Evolutionary conservation across 2,797 vertebrate genomes (phyloP).

Genomic region (Coregonus ussuriensis): DNA sequence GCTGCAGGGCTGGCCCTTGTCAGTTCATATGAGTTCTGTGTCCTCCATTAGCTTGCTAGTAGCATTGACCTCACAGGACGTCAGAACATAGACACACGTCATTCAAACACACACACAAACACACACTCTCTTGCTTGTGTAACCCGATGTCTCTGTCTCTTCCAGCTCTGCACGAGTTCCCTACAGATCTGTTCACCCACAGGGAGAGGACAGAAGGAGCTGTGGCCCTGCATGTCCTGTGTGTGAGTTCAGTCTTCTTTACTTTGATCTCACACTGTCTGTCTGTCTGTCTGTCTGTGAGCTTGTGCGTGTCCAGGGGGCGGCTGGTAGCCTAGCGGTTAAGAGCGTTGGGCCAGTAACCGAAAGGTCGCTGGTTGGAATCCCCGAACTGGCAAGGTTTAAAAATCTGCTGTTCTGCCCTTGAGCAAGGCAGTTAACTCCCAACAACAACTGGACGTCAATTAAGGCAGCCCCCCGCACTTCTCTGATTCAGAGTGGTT

Average conservation of each 20-base stretch:
- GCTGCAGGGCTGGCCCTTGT: conserved; percentile 26
- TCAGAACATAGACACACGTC: not conserved
- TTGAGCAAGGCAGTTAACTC: too few relatives aligned
- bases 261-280: not conserved
- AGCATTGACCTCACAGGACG: conserved; percentile 22
- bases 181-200: conserved; percentile 88
- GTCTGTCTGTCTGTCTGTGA: not conserved
- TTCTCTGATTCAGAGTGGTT: too few relatives aligned
- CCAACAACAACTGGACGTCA: too few relatives aligned
- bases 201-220: conserved; percentile 87
- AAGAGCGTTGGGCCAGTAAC: too few relatives aligned
- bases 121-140: conserved; percentile 1
- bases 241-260: conserved; percentile 80
- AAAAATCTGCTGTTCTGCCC: too few relatives aligned
- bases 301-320: not conserved
- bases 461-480: too few relatives aligned
- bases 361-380: too few relatives aligned
- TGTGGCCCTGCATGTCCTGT: conserved; percentile 86
- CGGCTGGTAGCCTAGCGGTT: too few relatives aligned
- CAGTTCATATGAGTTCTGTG: conserved; percentile 35
- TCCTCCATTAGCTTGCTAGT: conserved; percentile 18
- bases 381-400: too few relatives aligned
- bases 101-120: conserved; percentile 2
- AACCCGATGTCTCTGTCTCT: conserved; percentile 53
- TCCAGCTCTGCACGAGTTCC: conserved; percentile 91